Base-by-base conservation (phyloP, 1,140 invertebrate species). In the Protaetia brevitarsis region DNA sequence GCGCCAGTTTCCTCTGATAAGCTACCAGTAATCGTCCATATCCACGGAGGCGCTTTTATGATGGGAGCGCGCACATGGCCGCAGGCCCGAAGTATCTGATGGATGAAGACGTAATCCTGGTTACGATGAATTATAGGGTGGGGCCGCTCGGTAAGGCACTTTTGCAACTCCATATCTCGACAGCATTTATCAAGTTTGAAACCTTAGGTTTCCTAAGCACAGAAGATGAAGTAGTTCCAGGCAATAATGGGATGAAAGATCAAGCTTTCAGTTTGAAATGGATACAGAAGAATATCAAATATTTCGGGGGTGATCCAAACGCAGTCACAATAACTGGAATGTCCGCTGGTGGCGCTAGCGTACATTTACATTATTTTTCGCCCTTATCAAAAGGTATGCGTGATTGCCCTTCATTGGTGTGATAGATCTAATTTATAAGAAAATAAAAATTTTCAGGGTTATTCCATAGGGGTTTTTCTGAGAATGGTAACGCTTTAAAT, bases 401-500 rank as follows among this genome's bases (percentile, higher is more conserved):
- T 51, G 2, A 7, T 23, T 23, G n/a, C n/a, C 3, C 16, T 8
- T 45, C 13, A 19, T 51, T 7, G 21, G 16, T 13, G 21, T 6
- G 6, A 45, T 4, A 5, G 13, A 7, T 36, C 3, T 16, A 23
- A 56, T 36, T 27, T 68, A 26, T 27, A 3, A 13, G 16, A n/a
- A n/a, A n/a, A n/a, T n/a, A n/a, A n/a, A n/a, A n/a, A 1, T 31
- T 73, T 29, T 64, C 68, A 86, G 85, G 82, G 66, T 74, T 88
- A 30, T 87, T 89, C 71, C 74, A 85, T 74, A 82, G 86, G 58
- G 90, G 88, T 2, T 87, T 93, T 56, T 86, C 91, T 0, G 85
- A 89, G 79, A 92, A 90, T 73, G 93, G 92, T 0, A 87, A 88
- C n/a, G 84, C 45, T 13, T 36, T 63, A 1, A n/a, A 34, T n/a